Conservation (phyloP, 2,888 invertebrate genomes). For the Nudaria mundana region DNA sequence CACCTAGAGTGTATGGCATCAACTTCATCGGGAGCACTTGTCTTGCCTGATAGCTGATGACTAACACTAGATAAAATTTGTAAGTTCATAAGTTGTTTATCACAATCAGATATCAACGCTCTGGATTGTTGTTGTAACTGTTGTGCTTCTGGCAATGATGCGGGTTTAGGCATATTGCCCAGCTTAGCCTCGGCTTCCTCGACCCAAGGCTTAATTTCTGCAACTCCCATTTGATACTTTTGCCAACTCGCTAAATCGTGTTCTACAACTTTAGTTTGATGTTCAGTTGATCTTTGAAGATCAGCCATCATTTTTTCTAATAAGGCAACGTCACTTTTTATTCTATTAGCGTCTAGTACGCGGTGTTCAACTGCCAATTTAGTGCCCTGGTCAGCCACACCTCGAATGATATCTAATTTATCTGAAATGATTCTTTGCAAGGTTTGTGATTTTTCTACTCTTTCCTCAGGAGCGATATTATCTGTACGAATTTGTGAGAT, state of each 20-base stretch:
- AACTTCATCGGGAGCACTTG: slow-evolving; percentile 90
- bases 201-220: slow-evolving; percentile 93
- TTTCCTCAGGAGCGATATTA: slow-evolving; percentile 91
- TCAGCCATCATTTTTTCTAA: slow-evolving; percentile 88
- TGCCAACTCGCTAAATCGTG: slow-evolving; percentile 93
- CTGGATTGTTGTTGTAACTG: slow-evolving; percentile 87
- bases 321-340: slow-evolving; percentile 87
- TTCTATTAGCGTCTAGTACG: slow-evolving; percentile 86
- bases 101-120: slow-evolving; percentile 89
- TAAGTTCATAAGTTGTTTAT: slow-evolving; percentile 87
- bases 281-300: slow-evolving; percentile 88
- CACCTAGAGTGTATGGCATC: slow-evolving; percentile 92
- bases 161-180: slow-evolving; percentile 87
- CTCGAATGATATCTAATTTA: slow-evolving; percentile 86
- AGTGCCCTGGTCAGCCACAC: slow-evolving; percentile 88
- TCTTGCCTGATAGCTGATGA: slow-evolving; percentile 87
- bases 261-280: slow-evolving; percentile 87
- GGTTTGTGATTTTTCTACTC: slow-evolving; percentile 87
- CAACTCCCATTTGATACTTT: slow-evolving; percentile 89
- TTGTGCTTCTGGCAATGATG: slow-evolving; percentile 90
- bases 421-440: slow-evolving; percentile 89
- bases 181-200: slow-evolving; percentile 93
- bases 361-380: slow-evolving; percentile 86
- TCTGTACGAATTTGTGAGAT: slow-evolving; percentile 88
- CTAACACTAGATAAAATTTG: slow-evolving; percentile 87